Percentiles rank a stretch among this genome's conserved stretches.
Conservation (phyloP, 2,113 vertebrate species). For the Apaloderma vittatum region DNA sequence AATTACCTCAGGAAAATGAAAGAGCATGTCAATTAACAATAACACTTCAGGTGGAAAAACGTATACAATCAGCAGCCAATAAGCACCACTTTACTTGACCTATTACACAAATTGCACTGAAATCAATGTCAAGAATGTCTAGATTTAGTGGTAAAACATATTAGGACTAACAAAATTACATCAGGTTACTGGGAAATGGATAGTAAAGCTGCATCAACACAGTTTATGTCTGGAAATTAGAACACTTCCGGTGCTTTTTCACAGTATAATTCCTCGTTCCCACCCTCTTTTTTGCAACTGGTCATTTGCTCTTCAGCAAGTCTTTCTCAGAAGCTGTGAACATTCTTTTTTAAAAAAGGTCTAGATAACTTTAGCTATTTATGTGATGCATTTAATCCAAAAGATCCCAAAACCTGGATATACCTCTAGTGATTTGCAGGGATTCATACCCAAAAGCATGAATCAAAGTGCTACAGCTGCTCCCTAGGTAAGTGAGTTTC, state of each 20-base stretch:
- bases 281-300: not conserved
- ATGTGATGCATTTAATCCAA: not conserved
- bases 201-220: not conserved
- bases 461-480: not conserved
- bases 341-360: not conserved
- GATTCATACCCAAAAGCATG: not conserved
- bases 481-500: not conserved
- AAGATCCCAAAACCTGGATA: not conserved
- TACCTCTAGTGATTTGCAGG: not conserved
- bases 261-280: not conserved
- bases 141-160: slow-evolving; percentile 49
- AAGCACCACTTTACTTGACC: slow-evolving; percentile 60
- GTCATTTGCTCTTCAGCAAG: not conserved
- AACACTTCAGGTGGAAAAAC: slow-evolving; percentile 62
- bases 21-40: slow-evolving; percentile 56
- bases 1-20: slow-evolving; percentile 62
- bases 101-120: slow-evolving; percentile 53
- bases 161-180: slow-evolving; percentile 11
- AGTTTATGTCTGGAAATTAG: slow-evolving; percentile 25
- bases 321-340: not conserved
- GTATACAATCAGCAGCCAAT: slow-evolving; percentile 64
- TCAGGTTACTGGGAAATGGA: not conserved
- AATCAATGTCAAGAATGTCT: slow-evolving; percentile 60
- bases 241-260: not conserved
- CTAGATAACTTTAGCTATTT: not conserved